phyloP scores from a whole-genome alignment of 2,797 vertebrate species.

The Characodon lateralis region DNA sequence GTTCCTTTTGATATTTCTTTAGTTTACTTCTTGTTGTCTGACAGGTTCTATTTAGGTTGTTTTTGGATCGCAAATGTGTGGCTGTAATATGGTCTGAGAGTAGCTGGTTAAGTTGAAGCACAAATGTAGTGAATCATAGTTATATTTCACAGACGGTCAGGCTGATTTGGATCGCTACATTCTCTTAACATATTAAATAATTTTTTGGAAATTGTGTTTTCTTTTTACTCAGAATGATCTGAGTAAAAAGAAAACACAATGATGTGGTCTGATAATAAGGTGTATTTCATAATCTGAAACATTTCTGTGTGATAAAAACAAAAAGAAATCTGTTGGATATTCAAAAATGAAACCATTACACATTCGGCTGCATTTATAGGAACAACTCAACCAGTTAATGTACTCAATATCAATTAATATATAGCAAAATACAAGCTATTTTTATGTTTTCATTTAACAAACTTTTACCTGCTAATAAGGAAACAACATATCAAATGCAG shows the following conservation, averaged over 20 bases:
- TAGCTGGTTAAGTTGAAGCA: background rate
- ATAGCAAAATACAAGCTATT: slow-evolving; percentile 51
- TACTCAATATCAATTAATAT: slow-evolving; percentile 54
- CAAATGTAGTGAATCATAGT: background rate
- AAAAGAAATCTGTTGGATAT: slow-evolving; percentile 33
- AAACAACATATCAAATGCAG: slow-evolving; percentile 60
- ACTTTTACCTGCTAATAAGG: slow-evolving; percentile 47
- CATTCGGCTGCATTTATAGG: slow-evolving; percentile 50
- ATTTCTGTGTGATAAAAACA: background rate
- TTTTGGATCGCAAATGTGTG: too few relatives aligned
- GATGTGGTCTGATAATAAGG: slow-evolving; percentile 21
- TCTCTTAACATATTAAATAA: background rate
- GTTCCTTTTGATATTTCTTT: background rate
- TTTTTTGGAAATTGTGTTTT: background rate
- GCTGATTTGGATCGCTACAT: background rate
- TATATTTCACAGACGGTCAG: background rate
- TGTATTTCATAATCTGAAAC: slow-evolving; percentile 12
- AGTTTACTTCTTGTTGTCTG: background rate
- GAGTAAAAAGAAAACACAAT: slow-evolving; percentile 1
- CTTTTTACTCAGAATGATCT: slow-evolving; percentile 11
- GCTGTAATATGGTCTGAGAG: too few relatives aligned
- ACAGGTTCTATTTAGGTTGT: background rate
- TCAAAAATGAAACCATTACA: slow-evolving; percentile 35
- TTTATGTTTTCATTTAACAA: slow-evolving; percentile 49
- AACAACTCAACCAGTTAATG: slow-evolving; percentile 41